A percentile compares a stretch with the other conserved stretches of the same genome.
Conservation (phyloP, 2,888 invertebrate species). For the Ochlodes sylvanus region DNA sequence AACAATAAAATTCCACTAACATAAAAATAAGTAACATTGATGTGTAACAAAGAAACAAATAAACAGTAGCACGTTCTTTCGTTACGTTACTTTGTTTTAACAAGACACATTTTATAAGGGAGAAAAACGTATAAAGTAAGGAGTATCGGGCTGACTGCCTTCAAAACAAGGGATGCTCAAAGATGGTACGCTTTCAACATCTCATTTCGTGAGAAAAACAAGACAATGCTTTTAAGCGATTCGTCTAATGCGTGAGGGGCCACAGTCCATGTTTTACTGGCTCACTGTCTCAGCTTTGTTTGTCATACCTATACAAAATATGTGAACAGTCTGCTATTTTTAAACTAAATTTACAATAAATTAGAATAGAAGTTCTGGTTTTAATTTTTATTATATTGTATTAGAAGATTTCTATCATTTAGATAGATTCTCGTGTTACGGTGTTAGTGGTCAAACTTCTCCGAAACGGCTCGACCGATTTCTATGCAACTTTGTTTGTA, state of each 20-base stretch:
- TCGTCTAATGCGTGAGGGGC: constrained; percentile 67
- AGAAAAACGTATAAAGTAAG: constrained; percentile 40
- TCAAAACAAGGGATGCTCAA: constrained; percentile 49
- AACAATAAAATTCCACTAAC: background rate
- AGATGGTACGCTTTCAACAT: constrained; percentile 49
- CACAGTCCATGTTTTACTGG: constrained; percentile 60
- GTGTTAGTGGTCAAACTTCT: too few relatives aligned
- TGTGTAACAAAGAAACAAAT: constrained; percentile 19
- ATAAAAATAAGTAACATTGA: constrained; percentile 5
- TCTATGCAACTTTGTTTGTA: too few relatives aligned
- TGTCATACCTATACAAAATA: background rate
- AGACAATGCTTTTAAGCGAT: constrained; percentile 82
- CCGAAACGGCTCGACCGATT: too few relatives aligned
- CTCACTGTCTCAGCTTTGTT: constrained; percentile 51
- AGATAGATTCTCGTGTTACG: too few relatives aligned
- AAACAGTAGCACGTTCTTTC: constrained; percentile 30
- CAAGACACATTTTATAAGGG: constrained; percentile 37
- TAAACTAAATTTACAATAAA: too few relatives aligned
- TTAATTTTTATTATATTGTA: too few relatives aligned
- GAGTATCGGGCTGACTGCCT: constrained; percentile 41
- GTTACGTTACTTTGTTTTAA: constrained; percentile 34
- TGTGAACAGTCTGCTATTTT: too few relatives aligned
- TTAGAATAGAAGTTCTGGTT: too few relatives aligned
- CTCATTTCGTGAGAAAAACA: constrained; percentile 63
- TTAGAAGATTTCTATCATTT: too few relatives aligned